Evolutionary conservation across 1,140 invertebrate genomes (phyloP), one percentile per base, ranked within the genome.

Genomic region (Musca domestica): DNA sequence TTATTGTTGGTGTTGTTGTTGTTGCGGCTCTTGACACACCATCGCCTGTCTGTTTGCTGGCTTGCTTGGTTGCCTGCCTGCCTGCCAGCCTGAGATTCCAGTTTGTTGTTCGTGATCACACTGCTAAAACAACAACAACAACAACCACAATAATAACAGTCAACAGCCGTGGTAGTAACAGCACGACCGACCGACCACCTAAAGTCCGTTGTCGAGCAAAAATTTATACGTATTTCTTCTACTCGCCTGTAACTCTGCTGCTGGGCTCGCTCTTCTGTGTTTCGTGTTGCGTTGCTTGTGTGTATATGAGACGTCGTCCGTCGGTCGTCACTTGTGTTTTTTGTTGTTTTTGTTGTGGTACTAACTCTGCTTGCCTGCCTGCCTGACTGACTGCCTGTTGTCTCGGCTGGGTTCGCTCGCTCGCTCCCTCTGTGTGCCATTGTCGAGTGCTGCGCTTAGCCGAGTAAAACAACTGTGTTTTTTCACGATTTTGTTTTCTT

Each of bases 401-500:
- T 41, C 34, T 41, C 34, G 34, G 34, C 34, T 41, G 34, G 34
- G 27, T 30, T 30, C 27, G 27, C 9, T 30, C 9, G 27, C 27
- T 30, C 12, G 34, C 34, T 41, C 34, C 6, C 34, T 41, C 34
- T 41, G 34, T 41, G 34, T 41, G 34, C 34, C 56, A 61, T 27
- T 61, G 56, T 61, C 56, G 56, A 61, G 56, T 61, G 56, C 34
- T 41, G 34, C n/a, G n/a, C 34, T 61, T 61, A 61, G 56, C 56
- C 56, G 56, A 61, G 56, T 61, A 61, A 61, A 61, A 61, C 56
- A 61, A 61, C 30, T 61, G 56, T 61, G 56, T 34, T 61, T 61
- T 61, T 61, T 61, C 27, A 27, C 15, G 54, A 58, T 58, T 58
- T 58, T 56, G 9, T 56, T 56, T 58, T 58, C 15, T 58, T 58